Evolutionary conservation across 2,888 invertebrate genomes (phyloP).

Genomic region (Endomychus coccineus): DNA sequence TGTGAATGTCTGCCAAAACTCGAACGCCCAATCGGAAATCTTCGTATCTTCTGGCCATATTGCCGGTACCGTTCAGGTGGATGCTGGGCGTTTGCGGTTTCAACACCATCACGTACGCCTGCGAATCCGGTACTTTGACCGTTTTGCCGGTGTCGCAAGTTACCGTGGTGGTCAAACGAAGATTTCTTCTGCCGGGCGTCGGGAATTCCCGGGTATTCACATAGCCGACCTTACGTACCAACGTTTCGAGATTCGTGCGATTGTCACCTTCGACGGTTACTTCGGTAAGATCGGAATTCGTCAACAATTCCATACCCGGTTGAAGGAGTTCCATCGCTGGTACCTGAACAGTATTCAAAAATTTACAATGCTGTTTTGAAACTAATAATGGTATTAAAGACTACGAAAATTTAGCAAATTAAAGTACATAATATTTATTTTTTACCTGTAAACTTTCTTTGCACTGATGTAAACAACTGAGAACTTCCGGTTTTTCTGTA

Average conservation of each 20-base stretch:
- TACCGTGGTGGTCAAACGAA: conserved; percentile 74
- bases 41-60: conserved; percentile 77
- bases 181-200: conserved; percentile 88
- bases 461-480: conserved; percentile 73
- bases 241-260: conserved; percentile 79
- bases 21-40: conserved; percentile 80
- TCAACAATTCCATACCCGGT: conserved; percentile 69
- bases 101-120: conserved; percentile 81
- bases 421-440: background rate
- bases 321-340: conserved; percentile 67
- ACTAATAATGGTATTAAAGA: too few relatives aligned
- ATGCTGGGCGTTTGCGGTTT: conserved; percentile 80
- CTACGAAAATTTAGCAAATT: too few relatives aligned
- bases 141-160: conserved; percentile 66
- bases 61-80: conserved; percentile 71
- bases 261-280: conserved; percentile 89
- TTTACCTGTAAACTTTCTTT: conserved; percentile 64
- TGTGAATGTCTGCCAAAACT: conserved; percentile 79
- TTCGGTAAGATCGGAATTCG: conserved; percentile 73
- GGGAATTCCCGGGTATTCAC: conserved; percentile 87
- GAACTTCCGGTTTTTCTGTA: conserved; percentile 65
- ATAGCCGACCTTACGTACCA: conserved; percentile 83
- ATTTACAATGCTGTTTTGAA: background rate
- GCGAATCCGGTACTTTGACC: conserved; percentile 66
- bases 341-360: conserved; percentile 43